Conservation (phyloP, 2,888 invertebrate genomes). For the Cerastoderma edule region DNA sequence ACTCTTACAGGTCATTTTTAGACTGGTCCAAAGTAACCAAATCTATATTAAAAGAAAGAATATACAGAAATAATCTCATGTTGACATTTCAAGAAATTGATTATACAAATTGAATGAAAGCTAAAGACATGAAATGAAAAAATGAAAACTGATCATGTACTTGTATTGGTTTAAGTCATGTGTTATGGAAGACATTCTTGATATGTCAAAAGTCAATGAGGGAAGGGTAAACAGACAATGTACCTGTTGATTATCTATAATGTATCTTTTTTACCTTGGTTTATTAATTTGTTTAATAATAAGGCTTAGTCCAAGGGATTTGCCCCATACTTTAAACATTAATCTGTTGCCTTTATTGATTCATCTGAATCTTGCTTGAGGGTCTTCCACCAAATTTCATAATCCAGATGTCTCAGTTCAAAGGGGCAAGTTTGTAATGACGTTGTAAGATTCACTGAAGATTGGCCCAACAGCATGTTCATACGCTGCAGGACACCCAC, state of each 20-base stretch:
- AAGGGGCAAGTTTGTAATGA: background rate
- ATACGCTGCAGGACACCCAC: slow-evolving; percentile 38
- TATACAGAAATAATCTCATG: no score
- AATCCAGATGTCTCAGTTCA: slow-evolving; percentile 13
- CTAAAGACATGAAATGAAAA: no score
- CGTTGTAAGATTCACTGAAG: background rate
- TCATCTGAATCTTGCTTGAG: slow-evolving; percentile 16
- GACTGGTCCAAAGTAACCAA: no score
- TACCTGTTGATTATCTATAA: slow-evolving; percentile 21
- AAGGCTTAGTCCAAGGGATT: slow-evolving; percentile 25
- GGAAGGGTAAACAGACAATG: slow-evolving; percentile 9
- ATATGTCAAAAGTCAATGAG: no score
- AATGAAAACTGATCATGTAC: no score
- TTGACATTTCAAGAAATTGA: no score
- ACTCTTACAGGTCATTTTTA: no score
- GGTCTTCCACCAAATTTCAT: slow-evolving; percentile 11
- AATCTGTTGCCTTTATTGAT: slow-evolving; percentile 22
- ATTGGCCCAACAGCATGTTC: no score
- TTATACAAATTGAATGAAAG: no score
- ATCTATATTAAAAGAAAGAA: no score
- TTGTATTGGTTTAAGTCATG: no score
- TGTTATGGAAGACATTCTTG: no score
- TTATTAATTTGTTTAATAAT: slow-evolving; percentile 28
- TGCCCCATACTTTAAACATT: slow-evolving; percentile 12
- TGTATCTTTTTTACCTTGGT: slow-evolving; percentile 15